These are phyloP conservation scores for Spinus olivaceus DNA, from an alignment of 2,797 vertebrate species.

Conservation along the genomic window DNA sequence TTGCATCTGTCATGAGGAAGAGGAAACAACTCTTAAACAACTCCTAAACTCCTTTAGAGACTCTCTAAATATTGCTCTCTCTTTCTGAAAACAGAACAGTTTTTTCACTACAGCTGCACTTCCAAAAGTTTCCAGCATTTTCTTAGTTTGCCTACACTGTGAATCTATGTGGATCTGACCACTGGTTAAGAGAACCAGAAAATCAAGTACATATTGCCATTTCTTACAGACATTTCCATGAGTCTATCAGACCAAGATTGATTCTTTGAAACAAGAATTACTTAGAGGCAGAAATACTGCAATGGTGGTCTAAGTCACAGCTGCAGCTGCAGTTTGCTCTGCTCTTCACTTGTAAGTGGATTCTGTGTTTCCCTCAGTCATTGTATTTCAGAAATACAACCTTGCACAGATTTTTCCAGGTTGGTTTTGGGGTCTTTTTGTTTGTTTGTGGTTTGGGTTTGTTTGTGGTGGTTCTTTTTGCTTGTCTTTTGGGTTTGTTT, in stretches of 20 bases:
- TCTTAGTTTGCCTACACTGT: background rate
- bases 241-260: background rate
- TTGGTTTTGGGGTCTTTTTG: background rate
- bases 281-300: background rate
- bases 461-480: background rate
- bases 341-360: accelerated
- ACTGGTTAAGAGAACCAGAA: background rate
- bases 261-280: background rate
- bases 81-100: background rate
- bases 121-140: background rate
- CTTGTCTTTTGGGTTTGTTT: background rate
- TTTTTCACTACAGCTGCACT: background rate
- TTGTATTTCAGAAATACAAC: background rate
- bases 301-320: background rate
- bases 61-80: background rate
- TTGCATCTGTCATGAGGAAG: background rate
- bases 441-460: background rate
- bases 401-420: background rate
- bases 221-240: background rate
- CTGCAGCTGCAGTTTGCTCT: background rate
- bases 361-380: background rate
- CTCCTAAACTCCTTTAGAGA: background rate
- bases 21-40: background rate
- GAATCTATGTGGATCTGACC: background rate
- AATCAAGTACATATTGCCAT: background rate